Evolutionary conservation across 64 coral and sea anemone species (phyloP), one percentile per base, ranked within the genome.

Genomic region (Trachythela sp.): DNA sequence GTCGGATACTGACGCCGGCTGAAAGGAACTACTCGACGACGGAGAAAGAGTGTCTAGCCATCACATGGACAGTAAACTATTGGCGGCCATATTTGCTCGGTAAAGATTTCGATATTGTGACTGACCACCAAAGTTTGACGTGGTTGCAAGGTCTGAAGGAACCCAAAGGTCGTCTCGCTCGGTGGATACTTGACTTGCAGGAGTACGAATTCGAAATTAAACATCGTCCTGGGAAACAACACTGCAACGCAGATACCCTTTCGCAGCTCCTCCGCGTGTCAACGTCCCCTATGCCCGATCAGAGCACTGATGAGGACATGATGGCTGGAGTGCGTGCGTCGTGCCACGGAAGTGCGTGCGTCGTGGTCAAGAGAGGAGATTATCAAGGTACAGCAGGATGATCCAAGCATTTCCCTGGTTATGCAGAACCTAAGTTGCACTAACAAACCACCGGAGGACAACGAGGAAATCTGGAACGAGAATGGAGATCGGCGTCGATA

Each of bases 211-310:
- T 86, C 5, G 48, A 49, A 49, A 86, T 86, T 8, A 18, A 22
- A 7, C 85, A 86, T 40, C 37, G 83, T 4, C 32, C 83, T 1
- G 83, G 83, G 1, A 8, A 26, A 1, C 8, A 8, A 31, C 33
- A 85, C 37, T 15, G 15, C 15, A 85, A 85, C 45, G 83, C 83
- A 40, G 83, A 85, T 45, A 39, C 83, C 15, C 45, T 85, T 38
- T 85, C 83, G 29, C 35, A 35, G 30, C 18, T 68, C 7, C 30
- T 22, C 39, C 22, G 11, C 4, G 42, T 4, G 11, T 45, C 42
- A 45, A 4, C 42, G 4, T 6, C 42, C 42, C 42, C 42, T 45
- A 11, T 45, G 4, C 42, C 11, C 4, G 42, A 11, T 45, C 4
- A 45, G 42, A 45, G 42, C 42, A 4, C 42, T 45, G 42, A 45